phyloP scores from a whole-genome alignment of 2,888 invertebrate genomes.

The Ochropleura leucogaster region DNA sequence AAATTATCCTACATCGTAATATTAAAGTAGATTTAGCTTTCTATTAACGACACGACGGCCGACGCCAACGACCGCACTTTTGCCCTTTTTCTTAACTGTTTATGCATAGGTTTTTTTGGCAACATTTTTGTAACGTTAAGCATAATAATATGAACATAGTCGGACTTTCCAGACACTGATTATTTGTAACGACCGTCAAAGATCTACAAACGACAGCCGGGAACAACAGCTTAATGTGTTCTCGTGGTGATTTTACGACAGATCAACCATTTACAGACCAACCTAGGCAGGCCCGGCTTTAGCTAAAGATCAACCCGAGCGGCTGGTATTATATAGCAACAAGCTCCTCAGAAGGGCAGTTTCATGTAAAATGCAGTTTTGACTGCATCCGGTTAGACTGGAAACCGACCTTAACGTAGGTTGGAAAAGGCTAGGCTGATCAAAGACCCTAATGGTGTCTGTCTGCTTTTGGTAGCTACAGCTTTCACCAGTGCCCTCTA shows the following conservation, averaged over 20 bases:
- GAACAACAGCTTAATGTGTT: too few relatives aligned
- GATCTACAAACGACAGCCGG: too few relatives aligned
- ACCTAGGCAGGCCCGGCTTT: too few relatives aligned
- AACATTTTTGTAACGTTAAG: neutral
- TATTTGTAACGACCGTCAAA: too few relatives aligned
- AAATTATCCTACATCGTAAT: slow-evolving; percentile 33
- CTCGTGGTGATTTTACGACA: too few relatives aligned
- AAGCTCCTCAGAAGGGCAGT: neutral
- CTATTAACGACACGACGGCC: slow-evolving; percentile 18
- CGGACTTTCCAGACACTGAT: too few relatives aligned
- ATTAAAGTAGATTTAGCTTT: slow-evolving; percentile 30
- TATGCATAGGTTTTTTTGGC: slow-evolving; percentile 8
- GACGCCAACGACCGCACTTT: slow-evolving; percentile 23
- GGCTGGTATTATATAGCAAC: too few relatives aligned
- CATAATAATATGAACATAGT: neutral
- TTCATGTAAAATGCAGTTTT: neutral
- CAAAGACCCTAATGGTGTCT: neutral
- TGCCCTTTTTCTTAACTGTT: slow-evolving; percentile 16
- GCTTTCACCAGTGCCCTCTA: slow-evolving; percentile 11
- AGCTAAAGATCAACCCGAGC: too few relatives aligned
- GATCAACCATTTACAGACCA: too few relatives aligned
- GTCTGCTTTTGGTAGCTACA: neutral
- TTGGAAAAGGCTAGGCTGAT: neutral
- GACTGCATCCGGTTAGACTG: neutral
- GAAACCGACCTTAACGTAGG: neutral